Base-by-base conservation (phyloP, 2,113 vertebrate genomes). In the Myiagra hebetior region DNA sequence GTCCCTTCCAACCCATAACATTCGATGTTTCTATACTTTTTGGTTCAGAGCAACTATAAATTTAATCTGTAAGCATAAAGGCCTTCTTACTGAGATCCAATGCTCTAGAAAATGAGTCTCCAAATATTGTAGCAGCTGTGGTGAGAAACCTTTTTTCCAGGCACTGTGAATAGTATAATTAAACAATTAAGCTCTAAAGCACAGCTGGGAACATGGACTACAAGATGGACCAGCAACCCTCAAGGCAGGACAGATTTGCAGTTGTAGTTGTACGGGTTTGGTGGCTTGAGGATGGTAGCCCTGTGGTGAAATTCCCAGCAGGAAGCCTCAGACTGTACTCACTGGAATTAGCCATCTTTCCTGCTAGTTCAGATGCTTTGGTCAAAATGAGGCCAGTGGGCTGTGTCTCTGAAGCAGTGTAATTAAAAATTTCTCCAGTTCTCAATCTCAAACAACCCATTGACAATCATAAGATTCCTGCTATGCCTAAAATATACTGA, bases 21-120 rank as follows among this genome's bases (percentile, higher is more conserved):
- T 17, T 82, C n/a, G n/a, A 3, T 28, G 19, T 46, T 30, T 67
- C 23, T 53, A 5, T 60, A 60, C 15, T 8, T 27, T 0, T 1
- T 19, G 33, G 26, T 8, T 41, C 52, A 17, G 31, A 18, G 13
- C 10, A 82, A 5, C 23, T 33, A 2, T n/a, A 21, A 24, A 41
- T 56, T 35, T 37, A 50, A 57, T 62, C 69, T 3, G 0, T 50
- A 31, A 49, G 18, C 1, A 1, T 23, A 52, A 67, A 28, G 26
- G 24, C 42, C 15, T 53, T 72, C 6, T 5, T 11, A 3, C n/a
- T 13, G 42, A 67, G 52, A 59, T 10, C 11, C 15, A 18, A 0
- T 14, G 24, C 24, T 65, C n/a, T 27, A 35, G 64, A 50, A 90
- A 70, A 70, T 4, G 3, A 35, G 26, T 49, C 31, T 67, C 39